Evolutionary conservation across 1,140 invertebrate genomes (phyloP).

Genomic region (Neodiprion fabricii): DNA sequence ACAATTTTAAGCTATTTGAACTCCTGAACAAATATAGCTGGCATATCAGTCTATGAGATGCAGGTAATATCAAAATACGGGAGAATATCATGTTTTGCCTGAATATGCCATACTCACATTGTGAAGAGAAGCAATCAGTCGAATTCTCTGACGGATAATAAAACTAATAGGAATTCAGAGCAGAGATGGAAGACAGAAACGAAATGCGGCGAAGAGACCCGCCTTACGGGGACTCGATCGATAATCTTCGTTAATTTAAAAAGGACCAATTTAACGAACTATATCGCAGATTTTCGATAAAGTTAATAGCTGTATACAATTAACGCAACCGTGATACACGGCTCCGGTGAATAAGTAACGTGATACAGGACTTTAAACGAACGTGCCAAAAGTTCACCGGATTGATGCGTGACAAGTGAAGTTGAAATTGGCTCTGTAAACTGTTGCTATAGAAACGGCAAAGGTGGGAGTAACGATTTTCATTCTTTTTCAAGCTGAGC

Average conservation of each 20-base stretch:
- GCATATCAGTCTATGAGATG: too few species aligned
- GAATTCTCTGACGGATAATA: neutral
- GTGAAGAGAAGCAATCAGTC: neutral
- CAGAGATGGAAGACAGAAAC: neutral
- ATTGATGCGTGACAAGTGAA: slow-evolving; percentile 35
- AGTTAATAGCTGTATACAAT: slow-evolving; percentile 11
- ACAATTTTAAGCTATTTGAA: neutral
- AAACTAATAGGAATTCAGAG: neutral
- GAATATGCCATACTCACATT: neutral
- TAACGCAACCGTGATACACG: neutral
- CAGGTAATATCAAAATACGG: too few species aligned
- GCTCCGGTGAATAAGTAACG: slow-evolving; percentile 14
- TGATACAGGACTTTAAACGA: slow-evolving; percentile 20
- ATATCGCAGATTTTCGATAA: neutral
- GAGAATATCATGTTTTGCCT: too few species aligned
- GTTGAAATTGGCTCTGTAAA: slow-evolving; percentile 49
- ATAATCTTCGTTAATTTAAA: slow-evolving; percentile 14
- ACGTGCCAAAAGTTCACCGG: slow-evolving; percentile 28
- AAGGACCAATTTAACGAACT: slow-evolving; percentile 10
- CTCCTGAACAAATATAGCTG: too few species aligned
- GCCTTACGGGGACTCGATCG: neutral
- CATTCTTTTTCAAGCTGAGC: neutral
- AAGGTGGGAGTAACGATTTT: slow-evolving; percentile 17
- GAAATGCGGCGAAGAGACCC: slow-evolving; percentile 4
- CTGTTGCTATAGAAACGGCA: slow-evolving; percentile 40